Conservation (phyloP, 2,797 vertebrate species). For the Lerista edwardsae region DNA sequence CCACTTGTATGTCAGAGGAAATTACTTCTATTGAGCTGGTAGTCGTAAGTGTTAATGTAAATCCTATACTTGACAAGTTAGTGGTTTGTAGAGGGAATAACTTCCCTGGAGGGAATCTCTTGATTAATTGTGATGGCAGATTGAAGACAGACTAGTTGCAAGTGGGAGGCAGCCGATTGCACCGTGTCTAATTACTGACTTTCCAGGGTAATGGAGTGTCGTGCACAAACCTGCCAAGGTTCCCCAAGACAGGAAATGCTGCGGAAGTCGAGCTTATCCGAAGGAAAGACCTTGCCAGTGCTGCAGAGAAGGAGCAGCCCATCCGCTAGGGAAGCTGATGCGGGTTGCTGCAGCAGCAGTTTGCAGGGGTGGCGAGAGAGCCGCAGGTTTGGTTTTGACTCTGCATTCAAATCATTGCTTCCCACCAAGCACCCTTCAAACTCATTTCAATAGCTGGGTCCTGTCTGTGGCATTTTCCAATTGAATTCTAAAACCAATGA, state of each 20-base stretch:
- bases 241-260: slow-evolving; percentile 59
- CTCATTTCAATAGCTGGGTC: not conserved
- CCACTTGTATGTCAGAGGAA: not conserved
- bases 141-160: slow-evolving; percentile 72
- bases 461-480: not conserved
- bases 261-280: slow-evolving; percentile 64
- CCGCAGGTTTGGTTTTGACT: not conserved
- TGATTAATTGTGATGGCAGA: slow-evolving; percentile 76
- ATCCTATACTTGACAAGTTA: slow-evolving; percentile 62
- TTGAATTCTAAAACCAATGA: not conserved
- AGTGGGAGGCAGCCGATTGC: slow-evolving; percentile 54
- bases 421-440: not conserved
- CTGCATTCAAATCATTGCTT: not conserved
- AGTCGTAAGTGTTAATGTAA: slow-evolving; percentile 57
- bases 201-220: slow-evolving; percentile 69
- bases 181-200: slow-evolving; percentile 72
- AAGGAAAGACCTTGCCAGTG: slow-evolving; percentile 7
- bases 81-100: slow-evolving; percentile 67
- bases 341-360: no score
- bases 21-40: slow-evolving; percentile 23
- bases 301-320: not conserved
- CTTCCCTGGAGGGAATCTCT: slow-evolving; percentile 68
- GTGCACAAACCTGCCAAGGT: slow-evolving; percentile 71
- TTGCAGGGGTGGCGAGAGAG: no score
- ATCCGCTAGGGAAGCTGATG: not conserved